Evolutionary conservation across 2,797 vertebrate genomes (phyloP), one percentile per base, ranked within the genome.

Genomic region (Chanos chanos): DNA sequence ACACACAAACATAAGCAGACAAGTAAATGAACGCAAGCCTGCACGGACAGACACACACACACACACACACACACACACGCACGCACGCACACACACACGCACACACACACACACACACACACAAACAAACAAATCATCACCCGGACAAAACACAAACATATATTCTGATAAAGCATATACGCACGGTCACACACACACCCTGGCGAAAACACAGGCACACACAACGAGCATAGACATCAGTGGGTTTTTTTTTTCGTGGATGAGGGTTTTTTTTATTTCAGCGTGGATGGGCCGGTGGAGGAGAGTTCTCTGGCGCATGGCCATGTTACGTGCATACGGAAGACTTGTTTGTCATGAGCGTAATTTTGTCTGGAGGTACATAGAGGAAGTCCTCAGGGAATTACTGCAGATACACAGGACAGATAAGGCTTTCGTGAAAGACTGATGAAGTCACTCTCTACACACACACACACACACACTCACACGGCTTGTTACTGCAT

Each of bases 381-480:
- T 52, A 40, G 50, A 70, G 72, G 68, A 74, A 67, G 64, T 64
- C 49, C 33, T 66, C 49, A 1, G 43, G 41, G 31, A 53, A 12
- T 28, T 30, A 70, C 39, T 40, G 64, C 39, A 56, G 58, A 67
- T 70, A 56, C 49, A 61, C 40, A 60, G 49, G 15, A 6, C 62
- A 40, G 71, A 73, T 70, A 70, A 66, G 44, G 24, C 22, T 28
- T 18, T 31, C 27, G 15, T 40, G 19, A 39, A 47, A 64, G 41
- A 22, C 60, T 68, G 50, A 44, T 1, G 47, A 62, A 65, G 69
- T 58, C 57, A 58, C 3, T 13, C 21, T n/a, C 44, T 47, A 41
- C 44, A 7, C 45, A 7, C 18, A 60, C 45, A 60, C 43, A 49
- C 40, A 19, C 4, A 22, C 7, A 33, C 9, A 22, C 40, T 10